Percentiles rank a stretch among this genome's conserved stretches.
These are phyloP conservation scores for Drosophila lutescens DNA, from an alignment of 2,888 invertebrate genomes.

Conservation along the genomic window DNA sequence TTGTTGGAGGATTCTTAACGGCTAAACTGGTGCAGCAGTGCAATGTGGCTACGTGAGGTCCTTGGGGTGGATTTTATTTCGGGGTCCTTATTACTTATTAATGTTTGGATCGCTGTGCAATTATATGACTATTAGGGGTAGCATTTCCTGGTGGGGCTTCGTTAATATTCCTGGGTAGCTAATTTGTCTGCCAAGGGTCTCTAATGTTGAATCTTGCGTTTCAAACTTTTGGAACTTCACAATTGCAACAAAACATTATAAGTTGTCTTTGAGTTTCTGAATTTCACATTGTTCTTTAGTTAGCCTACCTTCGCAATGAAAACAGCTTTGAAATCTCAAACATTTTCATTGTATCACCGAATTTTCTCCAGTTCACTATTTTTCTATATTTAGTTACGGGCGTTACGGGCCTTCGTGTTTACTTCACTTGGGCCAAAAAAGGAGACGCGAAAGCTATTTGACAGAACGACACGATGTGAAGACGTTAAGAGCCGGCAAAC, in stretches of 20 bases:
- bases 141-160: slow-evolving; percentile 2
- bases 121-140: slow-evolving; percentile 42
- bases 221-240: not conserved
- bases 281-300: not conserved
- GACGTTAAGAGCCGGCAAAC: slow-evolving; percentile 65
- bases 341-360: slow-evolving; percentile 71
- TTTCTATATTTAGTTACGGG: slow-evolving; percentile 19
- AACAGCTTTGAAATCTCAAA: slow-evolving; percentile 83
- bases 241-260: too few species aligned
- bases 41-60: slow-evolving; percentile 16
- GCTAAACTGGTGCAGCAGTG: slow-evolving; percentile 65
- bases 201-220: slow-evolving; percentile 1
- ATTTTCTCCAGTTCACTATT: not conserved
- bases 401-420: slow-evolving; percentile 1
- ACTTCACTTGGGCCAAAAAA: slow-evolving; percentile 15
- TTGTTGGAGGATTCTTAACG: slow-evolving; percentile 9
- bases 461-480: slow-evolving; percentile 54
- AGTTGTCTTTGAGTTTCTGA: not conserved
- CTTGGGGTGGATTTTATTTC: slow-evolving; percentile 2
- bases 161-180: slow-evolving; percentile 1
- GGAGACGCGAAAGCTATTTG: slow-evolving; percentile 13
- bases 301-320: slow-evolving; percentile 77
- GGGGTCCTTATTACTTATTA: slow-evolving; percentile 52
- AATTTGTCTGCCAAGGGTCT: slow-evolving; percentile 2
- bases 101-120: slow-evolving; percentile 46